Evolutionary conservation across 2,113 vertebrate genomes (phyloP), one percentile per base, ranked within the genome.

Genomic region (Thalassoma bifasciatum): DNA sequence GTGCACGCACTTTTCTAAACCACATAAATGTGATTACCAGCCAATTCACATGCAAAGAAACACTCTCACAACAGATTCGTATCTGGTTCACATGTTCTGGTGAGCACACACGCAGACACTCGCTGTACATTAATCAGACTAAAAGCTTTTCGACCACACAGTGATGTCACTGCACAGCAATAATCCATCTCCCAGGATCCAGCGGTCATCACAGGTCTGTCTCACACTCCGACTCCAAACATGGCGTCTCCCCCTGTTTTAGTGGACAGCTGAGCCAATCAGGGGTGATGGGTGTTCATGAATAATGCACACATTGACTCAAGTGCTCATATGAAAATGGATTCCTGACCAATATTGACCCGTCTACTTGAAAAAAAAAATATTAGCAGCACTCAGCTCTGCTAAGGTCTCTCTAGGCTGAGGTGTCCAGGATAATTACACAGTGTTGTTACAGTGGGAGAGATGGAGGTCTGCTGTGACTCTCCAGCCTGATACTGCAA

Each of bases 271-370:
- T 50, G 49, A 82, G 76, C 69, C 79, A 60, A 75, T 87, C 58
- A 60, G 58, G 46, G 81, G 79, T 75, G 79, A 83, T 80, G 77
- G 74, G 68, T 54, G 75, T 52, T 58, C 62, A 88, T 90, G 86
- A 92, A 90, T 91, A 89, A 92, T 91, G 66, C 86, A 91, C 65
- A 68, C 57, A 37, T 54, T 52, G 72, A 86, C 77, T 89, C 47
- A 66, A 83, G 82, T 77, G 85, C 82, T 87, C 81, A 66, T 79
- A 86, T 81, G 78, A 89, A 92, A 92, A 92, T 90, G 77, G 85
- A 92, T 90, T 88, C 80, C 82, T 82, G 74, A 87, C 72, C 80
- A 81, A 83, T 84, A 89, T 85, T 89, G 89, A 91, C 80, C 75
- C 22, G 23, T 66, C 36, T 54, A 57, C 79, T 79, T 70, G 21